Conservation (phyloP, 2,113 vertebrate species). For the Aegotheles bennettii region DNA sequence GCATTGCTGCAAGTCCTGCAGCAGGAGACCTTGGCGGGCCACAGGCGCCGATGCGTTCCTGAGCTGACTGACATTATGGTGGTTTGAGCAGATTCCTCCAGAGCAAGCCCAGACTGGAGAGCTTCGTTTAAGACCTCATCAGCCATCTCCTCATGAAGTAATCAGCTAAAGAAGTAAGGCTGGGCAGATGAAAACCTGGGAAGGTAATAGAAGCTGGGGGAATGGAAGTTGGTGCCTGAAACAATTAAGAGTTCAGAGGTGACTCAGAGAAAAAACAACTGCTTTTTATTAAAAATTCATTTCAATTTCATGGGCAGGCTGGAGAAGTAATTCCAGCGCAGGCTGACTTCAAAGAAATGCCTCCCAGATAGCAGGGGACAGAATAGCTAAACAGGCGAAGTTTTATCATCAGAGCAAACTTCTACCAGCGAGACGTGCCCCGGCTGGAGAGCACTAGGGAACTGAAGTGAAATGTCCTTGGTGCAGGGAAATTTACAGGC, state of each 20-base stretch:
- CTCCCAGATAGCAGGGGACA: not conserved
- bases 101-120: constrained; percentile 32
- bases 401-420: not conserved
- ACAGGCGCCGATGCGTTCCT: accelerated
- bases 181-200: constrained; percentile 37
- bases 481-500: constrained; percentile 36
- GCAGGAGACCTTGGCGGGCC: not conserved
- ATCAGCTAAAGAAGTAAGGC: constrained; percentile 4
- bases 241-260: constrained; percentile 65
- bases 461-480: not conserved
- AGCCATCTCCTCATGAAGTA: constrained; percentile 29
- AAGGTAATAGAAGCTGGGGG: constrained; percentile 40
- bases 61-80: not conserved
- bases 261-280: constrained; percentile 56
- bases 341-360: constrained; percentile 36
- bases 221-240: constrained; percentile 50
- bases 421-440: not conserved
- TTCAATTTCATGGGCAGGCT: constrained; percentile 49
- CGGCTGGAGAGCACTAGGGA: not conserved
- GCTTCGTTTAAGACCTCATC: constrained; percentile 5
- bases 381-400: not conserved
- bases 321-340: constrained; percentile 35
- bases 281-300: constrained; percentile 65
- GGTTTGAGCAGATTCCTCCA: not conserved
- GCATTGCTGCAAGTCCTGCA: not conserved